These are phyloP conservation scores for Heliconius cydno DNA, from an alignment of 2,888 invertebrate species.

Conservation along the genomic window DNA sequence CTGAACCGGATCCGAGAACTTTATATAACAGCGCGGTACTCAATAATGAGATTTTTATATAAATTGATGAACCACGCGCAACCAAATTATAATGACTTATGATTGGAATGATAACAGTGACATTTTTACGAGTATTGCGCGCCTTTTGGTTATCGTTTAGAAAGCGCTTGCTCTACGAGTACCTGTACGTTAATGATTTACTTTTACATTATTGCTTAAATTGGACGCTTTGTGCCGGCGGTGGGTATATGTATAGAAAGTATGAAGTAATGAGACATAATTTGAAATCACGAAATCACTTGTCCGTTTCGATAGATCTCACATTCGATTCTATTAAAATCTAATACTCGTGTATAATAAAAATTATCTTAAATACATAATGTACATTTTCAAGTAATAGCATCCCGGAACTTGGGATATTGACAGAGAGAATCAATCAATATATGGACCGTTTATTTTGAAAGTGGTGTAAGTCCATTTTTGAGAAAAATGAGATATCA, in stretches of 20 bases:
- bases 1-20: slow-evolving; percentile 35
- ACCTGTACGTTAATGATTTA: slow-evolving; percentile 17
- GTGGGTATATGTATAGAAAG: slow-evolving; percentile 16
- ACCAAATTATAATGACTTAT: slow-evolving; percentile 39
- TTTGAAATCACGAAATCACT: slow-evolving; percentile 15
- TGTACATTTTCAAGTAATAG: background rate
- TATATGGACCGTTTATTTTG: too few species aligned
- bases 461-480: too few species aligned
- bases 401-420: background rate
- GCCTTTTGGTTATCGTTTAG: slow-evolving; percentile 36
- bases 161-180: slow-evolving; percentile 25
- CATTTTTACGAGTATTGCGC: slow-evolving; percentile 40
- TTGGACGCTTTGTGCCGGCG: slow-evolving; percentile 14
- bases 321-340: background rate
- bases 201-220: slow-evolving; percentile 28
- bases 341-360: background rate
- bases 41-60: slow-evolving; percentile 51
- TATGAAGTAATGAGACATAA: slow-evolving; percentile 4
- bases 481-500: too few species aligned
- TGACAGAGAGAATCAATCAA: background rate
- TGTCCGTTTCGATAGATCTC: background rate
- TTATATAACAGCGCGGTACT: slow-evolving; percentile 47
- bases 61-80: slow-evolving; percentile 47
- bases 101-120: slow-evolving; percentile 40
- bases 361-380: background rate